A percentile compares a stretch with the other conserved stretches of the same genome.
Conservation (phyloP, 2,113 vertebrate species). For the Planiliza haematocheilus region DNA sequence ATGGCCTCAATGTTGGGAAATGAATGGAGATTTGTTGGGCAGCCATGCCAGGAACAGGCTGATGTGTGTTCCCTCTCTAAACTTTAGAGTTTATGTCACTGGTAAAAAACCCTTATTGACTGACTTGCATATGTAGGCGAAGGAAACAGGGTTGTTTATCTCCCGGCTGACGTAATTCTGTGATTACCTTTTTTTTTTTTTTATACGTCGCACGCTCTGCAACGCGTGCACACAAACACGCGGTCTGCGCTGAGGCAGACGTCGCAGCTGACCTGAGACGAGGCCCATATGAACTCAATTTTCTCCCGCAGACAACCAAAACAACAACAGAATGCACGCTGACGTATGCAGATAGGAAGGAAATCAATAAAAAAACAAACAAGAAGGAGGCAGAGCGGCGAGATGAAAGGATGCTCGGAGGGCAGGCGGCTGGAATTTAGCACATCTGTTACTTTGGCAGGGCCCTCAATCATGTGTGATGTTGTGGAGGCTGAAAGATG, state of each 20-base stretch:
- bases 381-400: slow-evolving; percentile 56
- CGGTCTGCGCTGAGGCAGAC: slow-evolving; percentile 45
- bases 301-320: slow-evolving; percentile 72
- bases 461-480: slow-evolving; percentile 67
- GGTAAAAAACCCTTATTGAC: slow-evolving; percentile 71
- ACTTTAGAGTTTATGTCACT: slow-evolving; percentile 77
- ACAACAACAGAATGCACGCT: slow-evolving; percentile 75
- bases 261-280: slow-evolving; percentile 64
- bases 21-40: slow-evolving; percentile 76
- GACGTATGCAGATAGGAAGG: slow-evolving; percentile 78
- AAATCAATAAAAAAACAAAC: slow-evolving; percentile 76
- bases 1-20: slow-evolving; percentile 66
- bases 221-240: slow-evolving; percentile 34
- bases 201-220: neutral
- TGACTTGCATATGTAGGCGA: slow-evolving; percentile 55
- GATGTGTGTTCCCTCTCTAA: slow-evolving; percentile 68
- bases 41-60: slow-evolving; percentile 58
- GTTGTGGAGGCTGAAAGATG: slow-evolving; percentile 53
- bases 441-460: slow-evolving; percentile 78
- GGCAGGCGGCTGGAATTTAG: slow-evolving; percentile 69
- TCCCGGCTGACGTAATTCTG: slow-evolving; percentile 70
- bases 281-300: slow-evolving; percentile 82
- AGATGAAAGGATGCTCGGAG: slow-evolving; percentile 71
- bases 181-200: slow-evolving; percentile 65
- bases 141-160: slow-evolving; percentile 69